These are phyloP conservation scores for Leptestheria dahalacensis DNA, from an alignment of 1,140 invertebrate species.

Conservation along the genomic window DNA sequence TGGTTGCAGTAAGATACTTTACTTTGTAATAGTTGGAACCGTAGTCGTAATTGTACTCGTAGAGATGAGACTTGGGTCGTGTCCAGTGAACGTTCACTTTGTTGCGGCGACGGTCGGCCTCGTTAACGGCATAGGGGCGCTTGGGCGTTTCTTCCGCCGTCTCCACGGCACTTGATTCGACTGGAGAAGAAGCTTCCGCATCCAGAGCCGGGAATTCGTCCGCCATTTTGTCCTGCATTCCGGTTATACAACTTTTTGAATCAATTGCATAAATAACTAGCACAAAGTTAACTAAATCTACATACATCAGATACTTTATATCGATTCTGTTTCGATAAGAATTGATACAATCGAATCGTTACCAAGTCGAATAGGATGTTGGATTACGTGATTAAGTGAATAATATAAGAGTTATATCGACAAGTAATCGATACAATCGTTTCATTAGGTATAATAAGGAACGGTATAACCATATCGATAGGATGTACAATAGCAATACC, in stretches of 20 bases:
- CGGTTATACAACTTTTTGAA: background rate
- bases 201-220: slow-evolving; percentile 11
- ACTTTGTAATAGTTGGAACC: slow-evolving; percentile 10
- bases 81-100: slow-evolving; percentile 26
- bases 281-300: background rate
- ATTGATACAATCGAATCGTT: no score
- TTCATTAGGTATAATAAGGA: no score
- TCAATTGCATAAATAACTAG: no score
- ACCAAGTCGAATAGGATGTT: no score
- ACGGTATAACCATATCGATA: no score
- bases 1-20: background rate
- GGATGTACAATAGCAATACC: no score
- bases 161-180: background rate
- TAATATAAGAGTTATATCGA: no score
- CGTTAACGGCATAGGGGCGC: background rate
- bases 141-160: background rate
- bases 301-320: background rate
- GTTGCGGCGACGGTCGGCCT: slow-evolving; percentile 12
- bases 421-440: no score
- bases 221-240: slow-evolving; percentile 1
- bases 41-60: slow-evolving; percentile 52
- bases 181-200: background rate
- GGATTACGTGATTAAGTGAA: no score
- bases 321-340: no score
- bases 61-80: slow-evolving; percentile 51